Percentiles rank a stretch among this genome's conserved stretches.
Conservation (phyloP, 2,888 invertebrate genomes). For the Cantharis rustica region DNA sequence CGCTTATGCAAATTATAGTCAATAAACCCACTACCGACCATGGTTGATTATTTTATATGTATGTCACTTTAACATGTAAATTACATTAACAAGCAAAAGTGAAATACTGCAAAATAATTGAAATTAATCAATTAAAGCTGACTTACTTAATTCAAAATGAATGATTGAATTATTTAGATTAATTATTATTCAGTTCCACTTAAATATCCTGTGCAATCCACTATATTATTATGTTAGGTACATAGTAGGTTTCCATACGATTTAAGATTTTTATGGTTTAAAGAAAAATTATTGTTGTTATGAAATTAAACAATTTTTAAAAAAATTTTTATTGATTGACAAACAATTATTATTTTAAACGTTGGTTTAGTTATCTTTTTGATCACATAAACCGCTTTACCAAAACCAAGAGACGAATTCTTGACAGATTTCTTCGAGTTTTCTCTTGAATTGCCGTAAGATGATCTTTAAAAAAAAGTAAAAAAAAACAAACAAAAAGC, state of each 20-base stretch:
- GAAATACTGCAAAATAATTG: background rate
- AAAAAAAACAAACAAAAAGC: no score
- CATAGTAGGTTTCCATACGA: conserved; percentile 30
- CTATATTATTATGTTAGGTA: background rate
- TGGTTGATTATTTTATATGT: conserved; percentile 12
- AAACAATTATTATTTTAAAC: no score
- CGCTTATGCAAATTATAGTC: conserved; percentile 40
- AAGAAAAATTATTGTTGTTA: no score
- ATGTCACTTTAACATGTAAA: background rate
- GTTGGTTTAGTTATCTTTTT: no score
- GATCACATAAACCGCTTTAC: no score
- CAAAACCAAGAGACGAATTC: no score
- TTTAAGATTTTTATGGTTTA: no score
- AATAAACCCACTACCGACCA: conserved; percentile 8
- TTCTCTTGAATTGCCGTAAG: no score
- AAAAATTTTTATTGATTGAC: no score
- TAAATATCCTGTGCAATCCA: background rate
- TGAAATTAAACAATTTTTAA: no score
- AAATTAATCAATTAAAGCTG: background rate
- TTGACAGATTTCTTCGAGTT: no score
- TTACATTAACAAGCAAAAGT: background rate
- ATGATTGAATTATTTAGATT: conserved; percentile 11
- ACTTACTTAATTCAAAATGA: background rate
- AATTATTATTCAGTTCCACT: conserved; percentile 9
- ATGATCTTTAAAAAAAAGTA: no score